These are phyloP conservation scores for Euschistus heros DNA, from an alignment of 1,140 invertebrate genomes.

Conservation along the genomic window DNA sequence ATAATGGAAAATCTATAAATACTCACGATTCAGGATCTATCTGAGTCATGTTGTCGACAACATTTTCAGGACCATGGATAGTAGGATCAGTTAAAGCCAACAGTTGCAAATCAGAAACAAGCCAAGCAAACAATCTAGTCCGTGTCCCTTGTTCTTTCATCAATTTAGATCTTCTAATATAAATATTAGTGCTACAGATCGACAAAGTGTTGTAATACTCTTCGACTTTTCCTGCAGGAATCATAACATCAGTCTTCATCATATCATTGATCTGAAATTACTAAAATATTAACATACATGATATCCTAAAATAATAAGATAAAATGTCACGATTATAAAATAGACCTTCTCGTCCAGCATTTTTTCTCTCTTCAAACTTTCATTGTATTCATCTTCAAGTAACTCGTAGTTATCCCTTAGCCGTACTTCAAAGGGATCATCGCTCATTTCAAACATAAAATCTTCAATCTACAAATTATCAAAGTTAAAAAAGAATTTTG, in stretches of 20 bases:
- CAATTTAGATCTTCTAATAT: constrained; percentile 80
- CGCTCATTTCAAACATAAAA: constrained; percentile 80
- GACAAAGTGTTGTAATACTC: constrained; percentile 75
- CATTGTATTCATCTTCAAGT: constrained; percentile 90
- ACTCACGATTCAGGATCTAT: constrained; percentile 64
- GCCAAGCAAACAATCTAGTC: constrained; percentile 70
- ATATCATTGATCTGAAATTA: constrained; percentile 49
- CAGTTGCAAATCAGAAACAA: constrained; percentile 64
- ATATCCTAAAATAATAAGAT: not conserved
- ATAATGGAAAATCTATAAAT: not conserved
- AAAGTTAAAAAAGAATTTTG: not conserved
- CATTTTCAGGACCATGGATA: constrained; percentile 72
- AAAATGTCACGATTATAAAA: not conserved
- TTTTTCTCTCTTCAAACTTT: constrained; percentile 81
- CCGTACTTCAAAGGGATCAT: constrained; percentile 97
- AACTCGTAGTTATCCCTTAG: constrained; percentile 92
- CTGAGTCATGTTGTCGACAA: constrained; percentile 57
- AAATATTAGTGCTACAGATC: constrained; percentile 88
- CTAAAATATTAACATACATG: not conserved
- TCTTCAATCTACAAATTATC: constrained; percentile 54
- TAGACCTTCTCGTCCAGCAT: constrained; percentile 82
- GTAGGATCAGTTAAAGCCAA: constrained; percentile 77
- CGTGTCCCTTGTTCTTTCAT: constrained; percentile 59
- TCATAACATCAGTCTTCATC: constrained; percentile 64
- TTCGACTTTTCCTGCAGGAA: constrained; percentile 78